Evolutionary conservation across 2,888 invertebrate genomes (phyloP), one percentile per base, ranked within the genome.

Genomic region (Galeruca laticollis): DNA sequence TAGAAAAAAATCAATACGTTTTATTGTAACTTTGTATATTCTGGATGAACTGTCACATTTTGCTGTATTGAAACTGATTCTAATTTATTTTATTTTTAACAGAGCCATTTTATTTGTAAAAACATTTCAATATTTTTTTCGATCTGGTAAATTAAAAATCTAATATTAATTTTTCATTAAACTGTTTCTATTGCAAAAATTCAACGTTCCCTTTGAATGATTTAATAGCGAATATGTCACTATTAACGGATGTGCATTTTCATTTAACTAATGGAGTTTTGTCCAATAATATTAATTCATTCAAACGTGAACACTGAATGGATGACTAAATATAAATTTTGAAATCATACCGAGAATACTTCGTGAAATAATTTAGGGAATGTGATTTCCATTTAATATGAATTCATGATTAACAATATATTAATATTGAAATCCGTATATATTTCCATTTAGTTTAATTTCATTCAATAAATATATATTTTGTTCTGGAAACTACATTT

Each of bases 381-480:
- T 57, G 35, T 57, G 56, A 57, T 57, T 57, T 57, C 11, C 35
- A 57, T 57, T 57, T 35, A 57, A 31, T 35, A 57, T 8, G 35
- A 57, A 15, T 57, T 31, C 33, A 31, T 26, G 31, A 26, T 11
- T 31, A 57, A 56, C 56, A 43, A 43, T 40, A 52, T 52, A 63
- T 63, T 63, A 63, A 63, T 63, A 63, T 63, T 63, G 54, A 26
- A 63, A 63, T 15, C 54, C 35, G 33, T 54, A 63, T 54, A 63
- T 61, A 51, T 61, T 52, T 63, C 35, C 54, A 63, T 63, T 63
- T 54, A 63, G 13, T 63, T 54, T 33, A 63, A 63, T 63, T 57
- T 57, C 2, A 5, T 9, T 54, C 40, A 54, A 54, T 63, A 33
- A 40, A 18, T 31, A 15, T 51, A 20, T 15, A 51, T 51, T 20